These are phyloP conservation scores for Hozukius guyotensis DNA, from an alignment of 2,797 vertebrate species.

Conservation along the genomic window DNA sequence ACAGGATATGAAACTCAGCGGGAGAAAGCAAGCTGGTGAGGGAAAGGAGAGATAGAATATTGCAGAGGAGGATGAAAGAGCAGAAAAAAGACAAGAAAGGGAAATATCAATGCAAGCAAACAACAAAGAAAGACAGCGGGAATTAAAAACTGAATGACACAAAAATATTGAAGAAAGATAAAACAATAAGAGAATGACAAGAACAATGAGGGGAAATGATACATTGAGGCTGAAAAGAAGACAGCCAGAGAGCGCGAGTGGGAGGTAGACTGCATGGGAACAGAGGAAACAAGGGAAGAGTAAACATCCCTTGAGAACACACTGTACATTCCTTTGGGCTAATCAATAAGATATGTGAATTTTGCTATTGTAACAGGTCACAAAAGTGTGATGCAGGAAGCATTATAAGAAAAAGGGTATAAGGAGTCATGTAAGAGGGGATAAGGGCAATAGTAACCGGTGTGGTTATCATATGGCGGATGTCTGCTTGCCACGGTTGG, in stretches of 20 bases:
- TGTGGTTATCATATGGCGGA: conserved; percentile 40
- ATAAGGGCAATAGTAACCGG: neutral
- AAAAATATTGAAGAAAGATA: conserved; percentile 34
- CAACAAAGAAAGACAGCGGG: conserved; percentile 19
- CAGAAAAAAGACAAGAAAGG: conserved; percentile 23
- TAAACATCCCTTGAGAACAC: conserved; percentile 18
- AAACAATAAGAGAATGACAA: conserved; percentile 35
- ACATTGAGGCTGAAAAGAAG: conserved; percentile 18
- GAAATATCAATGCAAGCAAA: conserved; percentile 26
- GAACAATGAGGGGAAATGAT: conserved; percentile 32
- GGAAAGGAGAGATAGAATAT: conserved; percentile 22
- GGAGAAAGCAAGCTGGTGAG: neutral
- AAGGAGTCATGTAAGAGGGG: neutral
- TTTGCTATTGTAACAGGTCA: neutral
- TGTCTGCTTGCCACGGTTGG: conserved; percentile 50
- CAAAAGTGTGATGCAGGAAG: neutral
- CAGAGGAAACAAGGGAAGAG: neutral
- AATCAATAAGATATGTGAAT: conserved; percentile 14
- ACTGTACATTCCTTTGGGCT: neutral
- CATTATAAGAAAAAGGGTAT: neutral
- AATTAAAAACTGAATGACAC: conserved; percentile 42
- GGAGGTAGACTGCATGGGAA: neutral
- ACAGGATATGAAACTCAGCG: conserved; percentile 15
- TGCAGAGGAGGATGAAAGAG: conserved; percentile 59
- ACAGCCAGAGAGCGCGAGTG: conserved; percentile 3